Evolutionary conservation across 2,113 vertebrate genomes (phyloP), one percentile per base, ranked within the genome.

Genomic region (Coptodon bakossiorum): DNA sequence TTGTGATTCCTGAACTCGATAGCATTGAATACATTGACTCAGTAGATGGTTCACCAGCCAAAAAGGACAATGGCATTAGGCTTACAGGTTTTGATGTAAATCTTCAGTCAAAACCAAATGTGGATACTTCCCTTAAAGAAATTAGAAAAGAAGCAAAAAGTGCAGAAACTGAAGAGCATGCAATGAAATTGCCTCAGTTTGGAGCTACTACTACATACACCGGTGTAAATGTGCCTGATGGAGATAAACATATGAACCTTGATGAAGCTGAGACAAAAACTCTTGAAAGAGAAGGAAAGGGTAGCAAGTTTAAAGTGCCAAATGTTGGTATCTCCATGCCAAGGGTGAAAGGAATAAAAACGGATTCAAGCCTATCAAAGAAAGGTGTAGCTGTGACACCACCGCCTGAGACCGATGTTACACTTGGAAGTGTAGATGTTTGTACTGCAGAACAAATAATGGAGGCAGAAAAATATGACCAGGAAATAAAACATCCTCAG

Each of bases 301-400:
- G 80, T 10, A 81, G 79, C 9, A 93, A 84, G 63, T 94, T 96
- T 43, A 92, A 95, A 90, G 76, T 93, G 45, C 94, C 92, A 52
- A 89, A 84, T 29, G 57, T 94, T 56, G 78, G 86, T 8, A 71
- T 95, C 19, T 90, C 93, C 10, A 31, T 95, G 43, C 85, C 93
- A 56, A 94, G 90, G 63, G 76, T 90, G 2, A 94, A 93, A 91
- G 90, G 45, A 38, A 50, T 90, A 22, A 81, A 84, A 80, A 40
- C 85, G 13, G 89, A 93, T 73, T 76, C 59, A 19, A 87, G 71
- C 52, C 10, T 63, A 5, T 86, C 93, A 90, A 90, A 92, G 14
- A 90, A 79, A 85, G 43, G 93, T n/a, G 61, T 84, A 9, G 86
- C 71, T 38, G 22, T 88, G 4, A 80, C 84, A 57, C 53, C 57